Conservation (phyloP, 2,797 vertebrate genomes). For the Notoglanidium macrostoma region DNA sequence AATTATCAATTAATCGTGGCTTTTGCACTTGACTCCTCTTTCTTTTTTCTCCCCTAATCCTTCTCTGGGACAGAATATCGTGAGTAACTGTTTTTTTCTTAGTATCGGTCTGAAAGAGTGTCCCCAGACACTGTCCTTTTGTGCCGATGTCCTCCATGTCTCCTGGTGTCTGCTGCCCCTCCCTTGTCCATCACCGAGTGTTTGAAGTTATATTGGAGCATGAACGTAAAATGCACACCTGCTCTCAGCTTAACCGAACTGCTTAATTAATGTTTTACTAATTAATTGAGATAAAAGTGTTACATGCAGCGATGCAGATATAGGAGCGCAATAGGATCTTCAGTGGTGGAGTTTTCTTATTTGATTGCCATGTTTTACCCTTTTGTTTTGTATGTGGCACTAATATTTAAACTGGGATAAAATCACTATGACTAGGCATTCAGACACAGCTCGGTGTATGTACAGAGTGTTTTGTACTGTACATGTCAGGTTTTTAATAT, state of each 20-base stretch:
- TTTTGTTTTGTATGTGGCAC: background rate
- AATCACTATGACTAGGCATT: too few relatives aligned
- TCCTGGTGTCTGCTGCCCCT: slow-evolving; percentile 19
- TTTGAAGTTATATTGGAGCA: slow-evolving; percentile 55
- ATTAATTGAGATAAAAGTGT: background rate
- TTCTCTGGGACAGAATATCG: slow-evolving; percentile 55
- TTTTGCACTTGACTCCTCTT: slow-evolving; percentile 24
- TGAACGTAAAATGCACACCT: slow-evolving; percentile 8
- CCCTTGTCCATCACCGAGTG: slow-evolving; percentile 48
- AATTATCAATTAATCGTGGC: background rate
- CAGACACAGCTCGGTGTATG: background rate
- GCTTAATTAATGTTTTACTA: background rate
- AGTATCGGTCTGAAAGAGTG: background rate
- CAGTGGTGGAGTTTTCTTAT: background rate
- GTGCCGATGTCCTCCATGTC: slow-evolving; percentile 4
- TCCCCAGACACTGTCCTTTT: background rate
- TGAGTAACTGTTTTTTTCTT: slow-evolving; percentile 48
- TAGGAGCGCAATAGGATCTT: background rate
- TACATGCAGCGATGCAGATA: background rate
- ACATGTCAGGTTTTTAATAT: background rate
- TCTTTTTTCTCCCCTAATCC: background rate
- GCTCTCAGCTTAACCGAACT: background rate
- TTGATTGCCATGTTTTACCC: background rate
- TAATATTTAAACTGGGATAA: background rate
- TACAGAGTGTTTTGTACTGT: background rate